Base-by-base conservation (phyloP, 2,113 vertebrate species). In the Lepus europaeus region DNA sequence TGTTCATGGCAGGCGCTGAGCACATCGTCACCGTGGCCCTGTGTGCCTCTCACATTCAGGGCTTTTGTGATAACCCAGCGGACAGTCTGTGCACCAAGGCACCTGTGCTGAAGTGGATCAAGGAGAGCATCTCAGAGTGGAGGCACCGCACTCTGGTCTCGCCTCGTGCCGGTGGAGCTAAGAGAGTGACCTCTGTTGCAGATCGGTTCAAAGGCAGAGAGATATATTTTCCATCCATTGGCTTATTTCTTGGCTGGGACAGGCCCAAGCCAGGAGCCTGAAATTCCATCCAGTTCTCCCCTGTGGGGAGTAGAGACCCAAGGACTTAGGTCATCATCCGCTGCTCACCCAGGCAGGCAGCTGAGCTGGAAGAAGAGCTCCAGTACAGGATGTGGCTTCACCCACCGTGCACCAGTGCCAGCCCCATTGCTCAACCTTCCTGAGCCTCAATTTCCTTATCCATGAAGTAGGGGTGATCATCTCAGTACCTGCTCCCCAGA, bases 1-100 rank as follows among this genome's bases (percentile, higher is more conserved):
- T 99, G 39, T 99, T 99, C 0, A 99, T 99, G 36, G 99, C 99
- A 14, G 99, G 99, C 1, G 99, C 99, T 1, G 99, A 99, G 97
- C 99, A 99, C 93, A 99, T 99, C 59, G 99, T 99, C 95, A 99
- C 99, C 64, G 99, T 99, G 99, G 99, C 99, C 95, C 98, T 99
- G 73, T 99, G 99, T 66, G 99, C 99, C 45, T 99, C 99, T 93
- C 99, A 99, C 97, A 99, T 99, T 97, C 99, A 99, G 99, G 99
- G 99, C 0, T 99, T 99, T 98, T 99, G 99, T 97, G 99, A 99
- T 97, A 99, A 99, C 92, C 99, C 99, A 3, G 99, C 99, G 96
- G 99, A 99, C 97, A 99, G 99, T 96, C 97, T 99, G 80, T 99
- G 99, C 73, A 99, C 99, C 5, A 99, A 99, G 97, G 99, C 99